Evolutionary conservation across 2,888 invertebrate species (phyloP).

Genomic region (Polydesmus complanatus): DNA sequence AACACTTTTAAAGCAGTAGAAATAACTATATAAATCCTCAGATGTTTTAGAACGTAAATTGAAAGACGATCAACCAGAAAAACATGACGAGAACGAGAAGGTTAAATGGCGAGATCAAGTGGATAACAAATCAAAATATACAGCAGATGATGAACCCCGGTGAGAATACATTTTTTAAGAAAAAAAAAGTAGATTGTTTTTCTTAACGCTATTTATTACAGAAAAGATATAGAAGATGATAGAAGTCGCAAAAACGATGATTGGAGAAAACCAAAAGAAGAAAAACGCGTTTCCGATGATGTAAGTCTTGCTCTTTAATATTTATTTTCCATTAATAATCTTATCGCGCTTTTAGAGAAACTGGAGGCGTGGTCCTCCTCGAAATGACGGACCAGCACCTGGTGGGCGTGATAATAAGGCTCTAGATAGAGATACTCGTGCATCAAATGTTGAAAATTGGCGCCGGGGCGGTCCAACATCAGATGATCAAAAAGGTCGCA

Average conservation of each 20-base stretch:
- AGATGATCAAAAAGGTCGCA: conserved; percentile 45
- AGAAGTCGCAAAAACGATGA: not conserved
- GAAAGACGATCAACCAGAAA: not conserved
- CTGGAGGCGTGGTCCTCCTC: conserved; percentile 24
- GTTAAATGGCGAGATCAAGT: not conserved
- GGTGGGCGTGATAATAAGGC: conserved; percentile 37
- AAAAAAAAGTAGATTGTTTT: not conserved
- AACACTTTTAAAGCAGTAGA: not conserved
- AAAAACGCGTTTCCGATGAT: conserved; percentile 25
- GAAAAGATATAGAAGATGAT: not conserved
- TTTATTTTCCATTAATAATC: not conserved
- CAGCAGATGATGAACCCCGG: not conserved
- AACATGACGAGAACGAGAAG: not conserved
- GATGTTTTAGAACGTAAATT: not conserved
- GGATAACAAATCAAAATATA: not conserved
- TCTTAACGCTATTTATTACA: not conserved
- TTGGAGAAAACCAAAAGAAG: conserved; percentile 22
- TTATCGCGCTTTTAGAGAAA: not conserved
- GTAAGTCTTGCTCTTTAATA: not conserved
- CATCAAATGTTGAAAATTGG: not conserved
- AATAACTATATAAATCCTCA: not conserved
- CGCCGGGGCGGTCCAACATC: not conserved
- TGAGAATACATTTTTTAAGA: too few relatives aligned
- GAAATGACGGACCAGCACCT: conserved; percentile 19
- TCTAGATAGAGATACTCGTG: conserved; percentile 25